These are phyloP conservation scores for Mesaphorura yosii DNA, from an alignment of 1,140 invertebrate species.

Conservation along the genomic window DNA sequence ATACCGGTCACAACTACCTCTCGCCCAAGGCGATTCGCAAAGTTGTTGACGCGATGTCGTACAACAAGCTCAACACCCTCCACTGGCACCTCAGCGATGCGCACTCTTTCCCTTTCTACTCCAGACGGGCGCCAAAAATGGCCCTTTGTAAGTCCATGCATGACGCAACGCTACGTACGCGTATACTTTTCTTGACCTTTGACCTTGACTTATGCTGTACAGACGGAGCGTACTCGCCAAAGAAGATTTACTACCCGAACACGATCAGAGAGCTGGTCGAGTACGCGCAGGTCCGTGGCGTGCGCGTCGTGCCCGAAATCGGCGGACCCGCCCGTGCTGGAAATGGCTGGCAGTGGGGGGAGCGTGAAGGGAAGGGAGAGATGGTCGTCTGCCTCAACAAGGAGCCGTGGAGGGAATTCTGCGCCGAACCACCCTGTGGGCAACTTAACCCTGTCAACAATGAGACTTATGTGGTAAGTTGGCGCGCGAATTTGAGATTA, in stretches of 20 bases:
- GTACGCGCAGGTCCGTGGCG: constrained; percentile 33
- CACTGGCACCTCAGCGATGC: constrained; percentile 38
- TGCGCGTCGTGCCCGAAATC: constrained; percentile 36
- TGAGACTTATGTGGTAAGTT: constrained; percentile 31
- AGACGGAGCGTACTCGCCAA: constrained; percentile 35
- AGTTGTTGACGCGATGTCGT: constrained; percentile 35
- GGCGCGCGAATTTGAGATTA: no score
- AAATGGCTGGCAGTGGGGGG: constrained; percentile 35
- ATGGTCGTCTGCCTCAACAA: constrained; percentile 32
- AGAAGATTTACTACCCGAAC: constrained; percentile 34
- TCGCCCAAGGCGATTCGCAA: constrained; percentile 28
- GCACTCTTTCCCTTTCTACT: constrained; percentile 36
- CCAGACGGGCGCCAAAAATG: constrained; percentile 34
- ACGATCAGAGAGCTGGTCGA: constrained; percentile 32
- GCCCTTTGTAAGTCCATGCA: no score
- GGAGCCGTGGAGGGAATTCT: constrained; percentile 35
- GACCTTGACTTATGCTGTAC: no score
- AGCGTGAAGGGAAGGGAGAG: constrained; percentile 31
- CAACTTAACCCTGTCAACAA: constrained; percentile 36
- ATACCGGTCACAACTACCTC: constrained; percentile 33
- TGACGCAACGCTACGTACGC: no score
- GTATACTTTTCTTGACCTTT: no score
- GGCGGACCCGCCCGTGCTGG: constrained; percentile 36
- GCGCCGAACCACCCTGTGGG: constrained; percentile 35
- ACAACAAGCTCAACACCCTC: constrained; percentile 36